Conservation (phyloP, 2,888 invertebrate genomes). For the Anthrax anthrax region DNA sequence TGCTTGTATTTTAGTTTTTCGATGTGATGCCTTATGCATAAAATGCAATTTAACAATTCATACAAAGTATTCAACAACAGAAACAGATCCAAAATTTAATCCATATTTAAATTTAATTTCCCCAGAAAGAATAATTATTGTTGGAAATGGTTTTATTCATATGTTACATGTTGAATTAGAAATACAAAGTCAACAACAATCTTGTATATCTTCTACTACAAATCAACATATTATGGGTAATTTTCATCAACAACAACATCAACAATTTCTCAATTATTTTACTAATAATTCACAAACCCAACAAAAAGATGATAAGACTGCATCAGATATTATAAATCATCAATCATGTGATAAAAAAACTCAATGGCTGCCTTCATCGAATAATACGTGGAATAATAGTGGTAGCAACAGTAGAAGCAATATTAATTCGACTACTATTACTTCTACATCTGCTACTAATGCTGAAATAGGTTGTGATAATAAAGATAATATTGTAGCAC, state of each 20-base stretch:
- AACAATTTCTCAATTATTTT: neutral
- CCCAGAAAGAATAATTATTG: constrained; percentile 62
- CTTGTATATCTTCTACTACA: constrained; percentile 12
- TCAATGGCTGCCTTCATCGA: neutral
- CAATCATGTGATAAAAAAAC: neutral
- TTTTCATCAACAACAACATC: constrained; percentile 11
- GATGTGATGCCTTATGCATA: constrained; percentile 58
- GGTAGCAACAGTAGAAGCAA: neutral
- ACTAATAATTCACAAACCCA: constrained; percentile 17
- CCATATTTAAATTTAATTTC: constrained; percentile 54
- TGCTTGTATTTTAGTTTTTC: constrained; percentile 33
- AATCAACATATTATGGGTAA: too few species aligned
- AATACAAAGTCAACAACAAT: constrained; percentile 21
- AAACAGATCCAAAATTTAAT: constrained; percentile 65
- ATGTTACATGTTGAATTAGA: constrained; percentile 53
- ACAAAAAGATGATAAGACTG: constrained; percentile 23
- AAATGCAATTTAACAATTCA: constrained; percentile 85
- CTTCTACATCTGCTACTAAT: neutral
- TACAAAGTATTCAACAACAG: constrained; percentile 80
- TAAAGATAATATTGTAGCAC: constrained; percentile 42
- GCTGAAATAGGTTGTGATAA: constrained; percentile 26
- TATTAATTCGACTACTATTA: neutral
- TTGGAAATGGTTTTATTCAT: constrained; percentile 74
- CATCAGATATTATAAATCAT: constrained; percentile 15
- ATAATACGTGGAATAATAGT: too few species aligned